Evolutionary conservation across 1,140 invertebrate genomes (phyloP), one percentile per base, ranked within the genome.

Genomic region (Scaptodrosophila lebanonensis): DNA sequence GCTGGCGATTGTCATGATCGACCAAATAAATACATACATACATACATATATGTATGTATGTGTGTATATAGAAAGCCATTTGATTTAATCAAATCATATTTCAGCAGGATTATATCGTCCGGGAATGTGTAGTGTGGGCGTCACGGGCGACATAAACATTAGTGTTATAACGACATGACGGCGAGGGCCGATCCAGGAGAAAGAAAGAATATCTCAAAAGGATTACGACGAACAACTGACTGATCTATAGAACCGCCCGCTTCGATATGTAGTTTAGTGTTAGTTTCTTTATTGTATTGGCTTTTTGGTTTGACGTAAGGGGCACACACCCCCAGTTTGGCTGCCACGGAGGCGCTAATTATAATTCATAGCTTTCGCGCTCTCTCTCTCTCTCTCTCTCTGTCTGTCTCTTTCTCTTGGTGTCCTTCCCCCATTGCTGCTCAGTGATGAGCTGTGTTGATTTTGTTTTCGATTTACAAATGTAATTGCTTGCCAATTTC

Each of bases 401-500:
- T n/a, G 1, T 16, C 0, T 39, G 15, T 3, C 15, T 32, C 7
- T 6, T 25, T 47, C 18, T 47, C n/a, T 48, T 44, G 12, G 18
- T 15, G 32, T 45, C 44, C 25, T 32, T 17, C 20, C 12, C 22
- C 15, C 39, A 42, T 15, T 40, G 27, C 48, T 53, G 43, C 58
- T 51, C n/a, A n/a, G n/a, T n/a, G n/a, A n/a, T n/a, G n/a, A n/a
- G n/a, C n/a, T n/a, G n/a, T n/a, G n/a, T n/a, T 8, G 22, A 4
- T 25, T 25, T 25, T 25, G 3, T 8, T 25, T 25, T 25, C 8
- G 3, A 33, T 33, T 33, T 11, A 33, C 12, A 13, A 9, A 33
- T 45, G 65, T 56, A 47, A 52, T 39, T 53, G 40, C 18, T 64
- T 79, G 69, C 50, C 60, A 66, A 57, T 82, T 75, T 66, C n/a